Evolutionary conservation across 1,140 invertebrate species (phyloP).

Genomic region (Epicauta chinensis): DNA sequence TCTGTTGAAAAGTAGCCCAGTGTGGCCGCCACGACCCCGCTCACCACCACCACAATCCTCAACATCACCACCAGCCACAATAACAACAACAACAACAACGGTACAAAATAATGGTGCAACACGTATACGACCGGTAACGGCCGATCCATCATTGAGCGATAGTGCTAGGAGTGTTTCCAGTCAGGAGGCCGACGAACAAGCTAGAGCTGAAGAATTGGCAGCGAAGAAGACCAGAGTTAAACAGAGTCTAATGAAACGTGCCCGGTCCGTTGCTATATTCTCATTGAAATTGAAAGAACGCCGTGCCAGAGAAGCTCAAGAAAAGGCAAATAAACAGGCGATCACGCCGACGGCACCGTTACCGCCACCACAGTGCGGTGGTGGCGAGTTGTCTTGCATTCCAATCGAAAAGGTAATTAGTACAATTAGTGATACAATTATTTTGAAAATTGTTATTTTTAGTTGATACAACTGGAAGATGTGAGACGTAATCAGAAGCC

Average conservation of each 20-base stretch:
- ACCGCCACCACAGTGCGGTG: constrained; percentile 56
- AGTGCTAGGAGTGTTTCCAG: constrained; percentile 50
- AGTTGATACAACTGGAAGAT: constrained; percentile 61
- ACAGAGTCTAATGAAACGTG: constrained; percentile 69
- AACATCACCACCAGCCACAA: constrained; percentile 26
- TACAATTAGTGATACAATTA: not conserved
- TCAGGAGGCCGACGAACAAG: constrained; percentile 46
- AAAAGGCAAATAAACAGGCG: constrained; percentile 47
- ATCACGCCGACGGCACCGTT: constrained; percentile 40
- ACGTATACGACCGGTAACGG: constrained; percentile 21
- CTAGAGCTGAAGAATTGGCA: constrained; percentile 49
- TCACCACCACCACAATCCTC: constrained; percentile 28
- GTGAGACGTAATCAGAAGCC: constrained; percentile 39
- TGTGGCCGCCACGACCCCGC: constrained; percentile 38
- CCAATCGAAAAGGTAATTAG: constrained; percentile 63
- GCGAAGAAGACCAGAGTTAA: constrained; percentile 65
- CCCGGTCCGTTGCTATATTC: constrained; percentile 74
- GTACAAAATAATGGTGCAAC: not conserved
- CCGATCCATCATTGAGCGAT: constrained; percentile 43
- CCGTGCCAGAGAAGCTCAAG: constrained; percentile 63
- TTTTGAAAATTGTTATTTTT: constrained; percentile 21
- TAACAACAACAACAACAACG: constrained; percentile 27
- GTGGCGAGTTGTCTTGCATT: constrained; percentile 72
- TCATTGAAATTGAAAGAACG: constrained; percentile 70
- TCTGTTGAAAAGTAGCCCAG: constrained; percentile 45